phyloP scores from a whole-genome alignment of 2,797 vertebrate genomes.

The Leucoraja ocellata region DNA sequence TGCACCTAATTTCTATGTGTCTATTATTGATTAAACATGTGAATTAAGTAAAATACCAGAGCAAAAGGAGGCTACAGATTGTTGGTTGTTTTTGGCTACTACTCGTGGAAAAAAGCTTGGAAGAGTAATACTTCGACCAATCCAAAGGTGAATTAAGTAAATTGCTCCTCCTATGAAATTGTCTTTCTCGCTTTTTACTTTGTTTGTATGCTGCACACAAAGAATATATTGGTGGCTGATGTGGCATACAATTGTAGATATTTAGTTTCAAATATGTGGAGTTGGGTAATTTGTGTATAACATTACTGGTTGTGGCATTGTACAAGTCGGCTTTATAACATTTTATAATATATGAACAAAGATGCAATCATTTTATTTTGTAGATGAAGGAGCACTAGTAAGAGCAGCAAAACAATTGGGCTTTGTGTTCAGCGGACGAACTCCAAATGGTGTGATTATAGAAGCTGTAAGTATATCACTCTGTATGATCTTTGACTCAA shows the following conservation, averaged over 20 bases:
- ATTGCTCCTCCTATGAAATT: neutral
- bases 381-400: constrained; percentile 92
- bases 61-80: no score
- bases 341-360: neutral
- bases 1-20: no score
- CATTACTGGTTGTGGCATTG: neutral
- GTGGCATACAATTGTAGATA: neutral
- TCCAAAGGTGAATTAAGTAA: neutral
- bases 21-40: no score
- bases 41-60: no score
- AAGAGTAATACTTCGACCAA: neutral
- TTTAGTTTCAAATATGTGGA: neutral
- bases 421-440: constrained; percentile 90
- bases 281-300: neutral
- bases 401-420: constrained; percentile 79
- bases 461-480: constrained; percentile 69
- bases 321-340: neutral
- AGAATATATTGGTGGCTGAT: neutral
- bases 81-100: no score
- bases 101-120: neutral
- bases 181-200: neutral
- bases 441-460: constrained; percentile 86
- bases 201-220: neutral
- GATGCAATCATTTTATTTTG: constrained; percentile 41
- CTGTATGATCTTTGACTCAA: neutral